Conservation (phyloP, 2,113 vertebrate genomes). For the Macroglossus sobrinus region DNA sequence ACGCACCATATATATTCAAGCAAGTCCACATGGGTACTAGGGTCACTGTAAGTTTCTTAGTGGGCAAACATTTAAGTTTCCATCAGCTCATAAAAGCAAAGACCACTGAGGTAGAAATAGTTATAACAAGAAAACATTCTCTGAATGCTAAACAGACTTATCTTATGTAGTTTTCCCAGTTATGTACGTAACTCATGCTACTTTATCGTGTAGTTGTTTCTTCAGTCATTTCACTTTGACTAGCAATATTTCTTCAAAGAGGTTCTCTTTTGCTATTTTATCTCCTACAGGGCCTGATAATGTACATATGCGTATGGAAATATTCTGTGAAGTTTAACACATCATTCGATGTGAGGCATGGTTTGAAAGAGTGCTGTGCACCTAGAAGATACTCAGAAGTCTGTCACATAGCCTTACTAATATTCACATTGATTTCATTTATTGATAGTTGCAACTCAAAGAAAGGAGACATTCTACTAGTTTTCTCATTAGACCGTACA, state of each 20-base stretch:
- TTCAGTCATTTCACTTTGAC: background rate
- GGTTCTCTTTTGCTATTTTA: background rate
- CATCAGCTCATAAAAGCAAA: conserved; percentile 6
- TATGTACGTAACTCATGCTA: background rate
- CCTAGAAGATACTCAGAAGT: background rate
- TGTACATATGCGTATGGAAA: background rate
- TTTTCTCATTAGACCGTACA: background rate
- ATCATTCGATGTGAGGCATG: background rate
- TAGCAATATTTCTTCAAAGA: background rate
- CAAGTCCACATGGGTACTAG: background rate
- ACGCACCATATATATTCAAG: background rate
- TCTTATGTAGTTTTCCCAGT: background rate
- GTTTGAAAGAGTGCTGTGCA: background rate
- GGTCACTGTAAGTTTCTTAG: background rate
- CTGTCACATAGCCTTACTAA: background rate
- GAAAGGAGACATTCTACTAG: background rate
- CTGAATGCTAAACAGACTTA: background rate
- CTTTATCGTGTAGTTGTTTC: background rate
- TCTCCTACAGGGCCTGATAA: background rate
- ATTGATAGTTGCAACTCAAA: background rate
- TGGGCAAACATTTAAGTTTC: background rate
- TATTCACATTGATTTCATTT: background rate
- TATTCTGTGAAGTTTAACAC: background rate
- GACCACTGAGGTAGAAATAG: background rate
- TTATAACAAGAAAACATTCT: background rate